Conservation (phyloP, 2,113 vertebrate species). For the Pelmatolapia mariae region DNA sequence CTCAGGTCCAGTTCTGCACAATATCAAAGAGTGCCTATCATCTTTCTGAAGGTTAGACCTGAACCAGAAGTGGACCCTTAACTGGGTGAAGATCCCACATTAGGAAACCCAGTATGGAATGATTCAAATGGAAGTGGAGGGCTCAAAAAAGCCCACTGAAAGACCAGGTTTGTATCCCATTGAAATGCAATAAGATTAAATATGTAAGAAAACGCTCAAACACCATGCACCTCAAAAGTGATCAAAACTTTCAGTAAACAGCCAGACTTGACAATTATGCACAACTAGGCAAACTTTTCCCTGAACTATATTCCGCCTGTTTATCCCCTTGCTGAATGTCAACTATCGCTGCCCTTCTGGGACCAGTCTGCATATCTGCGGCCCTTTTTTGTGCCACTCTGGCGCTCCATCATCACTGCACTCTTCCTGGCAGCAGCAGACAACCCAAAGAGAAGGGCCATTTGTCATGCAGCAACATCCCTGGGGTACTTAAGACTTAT, state of each 20-base stretch:
- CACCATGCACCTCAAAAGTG: background rate
- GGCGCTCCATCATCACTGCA: background rate
- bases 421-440: background rate
- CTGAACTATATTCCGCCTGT: background rate
- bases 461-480: slow-evolving; percentile 27
- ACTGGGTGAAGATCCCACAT: accelerated
- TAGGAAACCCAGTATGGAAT: background rate
- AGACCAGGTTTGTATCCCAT: background rate
- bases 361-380: background rate
- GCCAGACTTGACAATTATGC: background rate
- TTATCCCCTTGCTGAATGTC: background rate
- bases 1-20: background rate
- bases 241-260: background rate
- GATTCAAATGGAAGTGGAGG: background rate
- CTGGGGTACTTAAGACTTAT: background rate
- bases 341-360: background rate
- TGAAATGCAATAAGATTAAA: background rate
- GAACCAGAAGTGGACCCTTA: background rate
- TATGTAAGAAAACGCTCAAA: background rate
- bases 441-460: background rate
- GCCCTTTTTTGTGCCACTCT: background rate
- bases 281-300: background rate
- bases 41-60: background rate
- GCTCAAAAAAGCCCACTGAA: background rate
- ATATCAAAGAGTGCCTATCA: background rate